A percentile compares a stretch with the other conserved stretches of the same genome.
These are phyloP conservation scores for Bergia puertoricense DNA, from an alignment of 92 coral and sea anemone genomes.

Conservation along the genomic window DNA sequence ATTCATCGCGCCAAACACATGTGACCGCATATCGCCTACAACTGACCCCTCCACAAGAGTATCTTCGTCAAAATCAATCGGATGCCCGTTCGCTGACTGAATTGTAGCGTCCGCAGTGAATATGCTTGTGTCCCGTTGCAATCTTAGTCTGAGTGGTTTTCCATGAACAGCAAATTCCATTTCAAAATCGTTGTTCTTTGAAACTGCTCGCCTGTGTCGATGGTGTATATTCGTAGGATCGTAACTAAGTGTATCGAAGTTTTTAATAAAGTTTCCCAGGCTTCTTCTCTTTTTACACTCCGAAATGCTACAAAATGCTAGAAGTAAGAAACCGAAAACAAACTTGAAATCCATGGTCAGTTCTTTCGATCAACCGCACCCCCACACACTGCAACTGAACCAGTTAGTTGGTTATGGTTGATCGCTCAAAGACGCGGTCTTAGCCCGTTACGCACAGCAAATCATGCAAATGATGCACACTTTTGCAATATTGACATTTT, in stretches of 20 bases:
- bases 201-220: slow-evolving; percentile 71
- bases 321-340: slow-evolving; percentile 38
- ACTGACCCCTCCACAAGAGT: slow-evolving; percentile 77
- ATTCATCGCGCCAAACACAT: slow-evolving; percentile 81
- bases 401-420: not conserved
- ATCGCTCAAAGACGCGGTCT: slow-evolving; percentile 23
- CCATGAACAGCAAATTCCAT: slow-evolving; percentile 84
- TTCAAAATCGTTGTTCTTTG: slow-evolving; percentile 50
- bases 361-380: slow-evolving; percentile 42
- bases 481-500: not conserved
- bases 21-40: slow-evolving; percentile 78
- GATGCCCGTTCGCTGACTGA: slow-evolving; percentile 73
- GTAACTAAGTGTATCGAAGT: slow-evolving; percentile 77
- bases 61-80: slow-evolving; percentile 71
- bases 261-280: slow-evolving; percentile 71
- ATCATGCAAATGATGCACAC: slow-evolving; percentile 25
- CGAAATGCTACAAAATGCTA: slow-evolving; percentile 37
- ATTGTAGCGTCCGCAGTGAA: slow-evolving; percentile 82
- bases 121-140: slow-evolving; percentile 71
- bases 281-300: slow-evolving; percentile 37
- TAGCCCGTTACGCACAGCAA: slow-evolving; percentile 22
- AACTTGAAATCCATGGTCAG: slow-evolving; percentile 29
- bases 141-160: slow-evolving; percentile 56
- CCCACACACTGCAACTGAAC: not conserved
- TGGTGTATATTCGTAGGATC: slow-evolving; percentile 59